Conservation (phyloP, 2,888 invertebrate genomes). For the Tillus elongatus region DNA sequence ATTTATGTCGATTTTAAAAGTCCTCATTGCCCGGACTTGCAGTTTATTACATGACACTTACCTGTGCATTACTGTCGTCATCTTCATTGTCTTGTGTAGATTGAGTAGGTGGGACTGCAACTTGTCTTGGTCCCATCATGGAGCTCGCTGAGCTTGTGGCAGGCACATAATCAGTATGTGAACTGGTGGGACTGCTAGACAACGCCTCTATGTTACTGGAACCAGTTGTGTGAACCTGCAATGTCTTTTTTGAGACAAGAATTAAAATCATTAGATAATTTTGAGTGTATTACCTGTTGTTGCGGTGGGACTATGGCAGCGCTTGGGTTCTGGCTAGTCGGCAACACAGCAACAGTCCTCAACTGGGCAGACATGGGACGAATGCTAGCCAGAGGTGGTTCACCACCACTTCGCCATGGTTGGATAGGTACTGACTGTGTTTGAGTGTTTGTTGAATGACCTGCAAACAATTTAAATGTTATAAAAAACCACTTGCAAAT, state of each 20-base stretch:
- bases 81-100: conserved; percentile 50
- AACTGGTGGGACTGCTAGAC: conserved; percentile 63
- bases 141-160: conserved; percentile 65
- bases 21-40: too few relatives aligned
- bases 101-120: conserved; percentile 55
- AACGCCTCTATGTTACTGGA: conserved; percentile 43
- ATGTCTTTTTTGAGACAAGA: conserved; percentile 27
- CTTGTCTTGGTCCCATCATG: conserved; percentile 49
- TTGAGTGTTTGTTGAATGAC: conserved; percentile 40
- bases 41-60: too few relatives aligned
- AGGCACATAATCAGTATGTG: conserved; percentile 76
- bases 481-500: conserved; percentile 1
- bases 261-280: too few relatives aligned
- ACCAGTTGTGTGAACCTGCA: conserved; percentile 46
- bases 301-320: conserved; percentile 52
- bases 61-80: conserved; percentile 38
- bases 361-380: conserved; percentile 76
- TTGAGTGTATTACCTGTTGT: conserved; percentile 49
- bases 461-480: too few relatives aligned
- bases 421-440: conserved; percentile 50
- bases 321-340: conserved; percentile 57
- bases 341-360: conserved; percentile 58
- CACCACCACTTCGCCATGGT: conserved; percentile 61
- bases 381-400: conserved; percentile 86
- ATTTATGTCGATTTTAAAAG: too few relatives aligned